Evolutionary conservation across 2,113 vertebrate species (phyloP).

Genomic region (Xenopus tropicalis): DNA sequence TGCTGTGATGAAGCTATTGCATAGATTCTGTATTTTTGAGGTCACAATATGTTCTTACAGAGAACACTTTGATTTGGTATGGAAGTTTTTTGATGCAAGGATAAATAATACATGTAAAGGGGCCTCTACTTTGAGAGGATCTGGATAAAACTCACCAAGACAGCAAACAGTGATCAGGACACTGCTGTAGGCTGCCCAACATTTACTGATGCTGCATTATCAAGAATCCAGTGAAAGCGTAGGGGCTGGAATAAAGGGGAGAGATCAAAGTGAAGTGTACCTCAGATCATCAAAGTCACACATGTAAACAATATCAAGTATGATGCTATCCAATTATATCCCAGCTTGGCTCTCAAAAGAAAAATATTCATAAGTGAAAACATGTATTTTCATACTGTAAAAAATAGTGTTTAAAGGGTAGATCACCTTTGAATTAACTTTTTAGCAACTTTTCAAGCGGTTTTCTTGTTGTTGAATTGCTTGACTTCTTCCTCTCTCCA

Average conservation of each 20-base stretch:
- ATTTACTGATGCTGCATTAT: slow-evolving; percentile 49
- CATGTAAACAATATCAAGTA: not conserved
- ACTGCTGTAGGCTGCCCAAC: slow-evolving; percentile 47
- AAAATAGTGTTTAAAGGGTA: too few species aligned
- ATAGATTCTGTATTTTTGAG: too few species aligned
- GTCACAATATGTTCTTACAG: too few species aligned
- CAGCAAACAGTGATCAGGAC: slow-evolving; percentile 50
- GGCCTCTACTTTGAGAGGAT: not conserved
- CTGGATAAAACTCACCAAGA: slow-evolving; percentile 39
- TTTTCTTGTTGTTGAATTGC: too few species aligned
- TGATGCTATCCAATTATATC: not conserved
- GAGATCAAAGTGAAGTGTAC: slow-evolving; percentile 41
- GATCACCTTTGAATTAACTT: too few species aligned
- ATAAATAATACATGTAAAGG: not conserved
- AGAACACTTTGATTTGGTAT: too few species aligned
- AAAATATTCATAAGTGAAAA: not conserved
- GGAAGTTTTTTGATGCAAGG: not conserved
- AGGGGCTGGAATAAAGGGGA: slow-evolving; percentile 46
- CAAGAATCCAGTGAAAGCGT: slow-evolving; percentile 42
- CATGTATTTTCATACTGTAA: not conserved
- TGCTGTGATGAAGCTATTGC: too few species aligned
- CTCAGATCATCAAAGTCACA: slow-evolving; percentile 2
- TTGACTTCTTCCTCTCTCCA: too few species aligned
- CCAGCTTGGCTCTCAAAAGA: not conserved
- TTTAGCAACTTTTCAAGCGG: too few species aligned